phyloP scores from a whole-genome alignment of 2,113 vertebrate genomes.

The Ciconia stormi region DNA sequence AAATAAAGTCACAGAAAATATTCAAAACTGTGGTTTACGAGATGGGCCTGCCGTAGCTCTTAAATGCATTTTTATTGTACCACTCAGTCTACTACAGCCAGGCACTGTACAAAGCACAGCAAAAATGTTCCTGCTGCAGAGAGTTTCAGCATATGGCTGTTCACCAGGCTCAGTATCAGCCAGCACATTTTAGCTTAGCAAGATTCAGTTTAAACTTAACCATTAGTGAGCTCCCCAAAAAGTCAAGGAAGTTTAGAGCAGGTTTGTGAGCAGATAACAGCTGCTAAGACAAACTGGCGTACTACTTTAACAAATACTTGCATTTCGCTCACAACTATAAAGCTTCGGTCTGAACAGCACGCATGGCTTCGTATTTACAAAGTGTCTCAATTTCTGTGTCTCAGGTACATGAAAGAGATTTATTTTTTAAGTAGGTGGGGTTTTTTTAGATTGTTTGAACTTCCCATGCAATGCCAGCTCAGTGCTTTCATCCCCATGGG shows the following conservation, averaged over 20 bases:
- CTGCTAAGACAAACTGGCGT: background rate
- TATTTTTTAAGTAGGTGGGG: background rate
- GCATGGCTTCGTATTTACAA: background rate
- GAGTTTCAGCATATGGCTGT: background rate
- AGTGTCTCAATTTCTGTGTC: accelerated
- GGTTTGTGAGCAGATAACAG: background rate
- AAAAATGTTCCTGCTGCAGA: background rate
- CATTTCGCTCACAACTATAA: accelerated
- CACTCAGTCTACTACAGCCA: accelerated
- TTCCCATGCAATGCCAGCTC: background rate
- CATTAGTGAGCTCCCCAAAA: background rate
- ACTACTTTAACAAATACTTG: accelerated
- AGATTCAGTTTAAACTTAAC: background rate
- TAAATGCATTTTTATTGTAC: accelerated
- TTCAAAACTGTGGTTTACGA: background rate
- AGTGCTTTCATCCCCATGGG: background rate
- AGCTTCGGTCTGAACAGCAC: background rate
- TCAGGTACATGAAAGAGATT: background rate
- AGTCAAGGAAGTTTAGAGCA: background rate
- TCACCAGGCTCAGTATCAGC: background rate
- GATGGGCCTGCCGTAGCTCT: background rate
- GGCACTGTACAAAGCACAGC: background rate
- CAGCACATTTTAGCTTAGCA: background rate
- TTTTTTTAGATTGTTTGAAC: background rate
- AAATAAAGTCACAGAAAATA: background rate